Base-by-base conservation (phyloP, 2,113 vertebrate species). In the Ancistrus triradiatus region DNA sequence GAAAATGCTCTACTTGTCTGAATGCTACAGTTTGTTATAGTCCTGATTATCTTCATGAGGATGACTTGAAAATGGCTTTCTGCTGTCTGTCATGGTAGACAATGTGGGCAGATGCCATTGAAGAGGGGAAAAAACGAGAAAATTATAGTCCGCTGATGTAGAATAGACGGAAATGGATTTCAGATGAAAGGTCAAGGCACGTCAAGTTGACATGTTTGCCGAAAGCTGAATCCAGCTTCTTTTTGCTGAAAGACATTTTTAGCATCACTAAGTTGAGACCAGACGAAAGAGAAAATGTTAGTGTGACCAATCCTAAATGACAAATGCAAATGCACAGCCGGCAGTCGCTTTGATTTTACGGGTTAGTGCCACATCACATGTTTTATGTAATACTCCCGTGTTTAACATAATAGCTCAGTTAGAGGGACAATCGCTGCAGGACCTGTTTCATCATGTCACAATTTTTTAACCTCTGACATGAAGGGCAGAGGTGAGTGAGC, bases 161-260 rank as follows among this genome's bases (percentile, higher is more conserved):
- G 37, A 52, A 52, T 15, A 48, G 47, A 27, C 6, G 1, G 33
- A 73, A 60, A 63, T 47, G 10, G 10, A 40, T 72, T 57, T 52
- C 2, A 50, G 19, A 58, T 63, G 31, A 63, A 59, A 47, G 28
- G 18, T n/a, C 22, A 19, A 35, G 46, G 22, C 33, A 50, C 35
- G 24, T 43, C 35, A 19, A 53, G 6, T 35, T 28, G 52, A 19
- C 37, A 17, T 59, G 18, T 72, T 62, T 25, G 14, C 21, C 27
- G 11, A 17, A 57, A 22, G 6, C 9, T 22, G 13, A 17, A 11
- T 21, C n/a, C 44, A 0, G 17, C 42, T 58, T 43, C 37, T 57
- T 10, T 31, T 31, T 31, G 27, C 27, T 18, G 43, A 7, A 46
- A 6, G 8, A 18, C 7, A 7, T 15, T 46, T 8, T 46, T 19